These are phyloP conservation scores for Odontamblyopus rebecca DNA, from an alignment of 2,797 vertebrate species.

Conservation along the genomic window DNA sequence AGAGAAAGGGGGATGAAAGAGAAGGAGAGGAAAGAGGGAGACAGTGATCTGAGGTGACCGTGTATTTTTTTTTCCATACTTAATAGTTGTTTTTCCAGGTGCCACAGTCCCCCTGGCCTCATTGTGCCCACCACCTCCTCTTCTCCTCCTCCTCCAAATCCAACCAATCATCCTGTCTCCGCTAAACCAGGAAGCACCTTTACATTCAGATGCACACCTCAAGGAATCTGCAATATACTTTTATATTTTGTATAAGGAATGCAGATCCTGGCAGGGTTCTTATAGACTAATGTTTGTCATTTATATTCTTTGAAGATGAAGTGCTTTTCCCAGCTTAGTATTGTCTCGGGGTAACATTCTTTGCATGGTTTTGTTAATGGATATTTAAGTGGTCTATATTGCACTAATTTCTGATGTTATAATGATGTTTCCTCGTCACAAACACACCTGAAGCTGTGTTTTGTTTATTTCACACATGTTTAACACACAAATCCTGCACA, in stretches of 20 bases:
- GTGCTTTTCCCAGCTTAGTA: neutral
- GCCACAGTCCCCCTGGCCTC: constrained; percentile 19
- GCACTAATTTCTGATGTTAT: too few relatives aligned
- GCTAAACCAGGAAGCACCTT: neutral
- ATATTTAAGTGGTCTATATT: neutral
- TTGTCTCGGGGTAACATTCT: neutral
- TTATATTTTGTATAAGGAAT: constrained; percentile 1
- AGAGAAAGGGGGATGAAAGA: constrained; percentile 4
- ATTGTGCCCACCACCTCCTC: constrained; percentile 16
- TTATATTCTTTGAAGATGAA: neutral
- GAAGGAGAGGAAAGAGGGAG: constrained; percentile 18
- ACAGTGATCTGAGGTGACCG: constrained; percentile 25
- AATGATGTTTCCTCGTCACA: too few relatives aligned
- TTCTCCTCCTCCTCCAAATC: constrained; percentile 13
- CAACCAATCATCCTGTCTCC: constrained; percentile 29
- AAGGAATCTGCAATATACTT: constrained; percentile 21
- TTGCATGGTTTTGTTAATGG: neutral
- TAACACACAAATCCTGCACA: too few relatives aligned
- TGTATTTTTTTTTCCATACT: constrained; percentile 55
- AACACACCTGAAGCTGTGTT: too few relatives aligned
- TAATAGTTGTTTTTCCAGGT: constrained; percentile 65
- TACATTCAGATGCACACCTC: neutral
- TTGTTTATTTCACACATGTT: too few relatives aligned
- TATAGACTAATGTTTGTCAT: neutral
- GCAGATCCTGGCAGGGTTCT: neutral